phyloP scores from a whole-genome alignment of 2,888 invertebrate genomes.

The Argyresthia goedartella region DNA sequence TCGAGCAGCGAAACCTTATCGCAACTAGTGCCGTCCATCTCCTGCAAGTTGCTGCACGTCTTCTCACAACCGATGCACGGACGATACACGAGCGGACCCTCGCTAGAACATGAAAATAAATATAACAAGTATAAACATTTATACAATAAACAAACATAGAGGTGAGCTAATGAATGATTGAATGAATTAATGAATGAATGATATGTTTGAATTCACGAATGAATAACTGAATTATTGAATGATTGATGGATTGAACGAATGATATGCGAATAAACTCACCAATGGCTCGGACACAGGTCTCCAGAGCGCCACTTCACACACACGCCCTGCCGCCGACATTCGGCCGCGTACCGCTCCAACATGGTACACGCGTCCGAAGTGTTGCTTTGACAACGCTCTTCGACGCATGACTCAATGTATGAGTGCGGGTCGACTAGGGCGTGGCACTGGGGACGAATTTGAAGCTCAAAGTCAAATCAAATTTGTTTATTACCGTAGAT shows the following conservation, averaged over 20 bases:
- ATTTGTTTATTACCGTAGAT: too few species aligned
- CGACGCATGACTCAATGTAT: constrained; percentile 78
- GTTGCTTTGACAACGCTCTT: constrained; percentile 73
- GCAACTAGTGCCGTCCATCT: constrained; percentile 52
- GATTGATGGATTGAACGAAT: too few species aligned
- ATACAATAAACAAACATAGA: too few species aligned
- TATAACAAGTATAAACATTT: neutral
- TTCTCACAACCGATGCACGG: constrained; percentile 71
- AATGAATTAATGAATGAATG: neutral
- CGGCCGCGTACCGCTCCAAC: constrained; percentile 79
- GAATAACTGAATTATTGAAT: too few species aligned
- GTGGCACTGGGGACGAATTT: constrained; percentile 70
- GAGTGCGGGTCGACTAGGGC: constrained; percentile 77
- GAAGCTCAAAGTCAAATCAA: too few species aligned
- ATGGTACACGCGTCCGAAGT: constrained; percentile 73
- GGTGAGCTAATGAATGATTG: neutral
- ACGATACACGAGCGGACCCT: constrained; percentile 43
- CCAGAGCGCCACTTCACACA: constrained; percentile 79
- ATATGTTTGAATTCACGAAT: neutral
- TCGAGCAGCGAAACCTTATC: constrained; percentile 64
- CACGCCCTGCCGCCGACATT: constrained; percentile 78
- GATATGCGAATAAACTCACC: neutral
- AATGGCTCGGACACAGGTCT: constrained; percentile 71
- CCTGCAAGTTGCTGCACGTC: constrained; percentile 75
- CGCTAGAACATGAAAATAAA: constrained; percentile 23